Evolutionary conservation across 2,113 vertebrate genomes (phyloP).

Genomic region (Oryctolagus cuniculus): DNA sequence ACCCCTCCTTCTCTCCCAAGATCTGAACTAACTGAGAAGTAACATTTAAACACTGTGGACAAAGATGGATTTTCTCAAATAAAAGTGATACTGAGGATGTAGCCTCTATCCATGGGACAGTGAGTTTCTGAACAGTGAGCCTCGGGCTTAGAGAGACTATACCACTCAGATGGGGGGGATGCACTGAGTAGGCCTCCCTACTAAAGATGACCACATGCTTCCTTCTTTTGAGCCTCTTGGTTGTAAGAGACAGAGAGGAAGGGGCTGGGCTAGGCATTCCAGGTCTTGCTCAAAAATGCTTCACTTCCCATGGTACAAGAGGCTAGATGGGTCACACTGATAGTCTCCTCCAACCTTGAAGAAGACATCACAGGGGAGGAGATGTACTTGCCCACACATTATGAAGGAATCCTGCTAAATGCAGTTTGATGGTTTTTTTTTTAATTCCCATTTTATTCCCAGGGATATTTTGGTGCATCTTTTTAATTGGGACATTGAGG

Average conservation of each 20-base stretch:
- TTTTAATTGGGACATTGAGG: neutral
- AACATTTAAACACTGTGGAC: neutral
- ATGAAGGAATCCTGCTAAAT: neutral
- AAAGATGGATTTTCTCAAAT: neutral
- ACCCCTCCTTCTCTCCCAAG: neutral
- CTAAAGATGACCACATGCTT: neutral
- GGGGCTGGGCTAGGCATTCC: neutral
- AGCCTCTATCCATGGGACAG: neutral
- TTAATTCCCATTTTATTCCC: neutral
- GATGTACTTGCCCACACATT: neutral
- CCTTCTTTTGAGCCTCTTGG: neutral
- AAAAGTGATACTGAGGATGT: neutral
- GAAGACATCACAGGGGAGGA: neutral
- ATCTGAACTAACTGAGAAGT: neutral
- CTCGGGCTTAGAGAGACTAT: neutral
- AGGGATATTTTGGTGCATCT: neutral
- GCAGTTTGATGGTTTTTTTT: neutral
- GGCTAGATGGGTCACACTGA: neutral
- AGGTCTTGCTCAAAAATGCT: neutral
- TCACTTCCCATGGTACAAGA: neutral
- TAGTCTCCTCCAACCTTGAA: neutral
- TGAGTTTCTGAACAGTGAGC: neutral
- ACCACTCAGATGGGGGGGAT: fast-evolving
- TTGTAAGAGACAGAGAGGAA: neutral
- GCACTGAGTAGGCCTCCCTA: neutral